A percentile compares a stretch with the other conserved stretches of the same genome.
Evolutionary conservation across 1,140 invertebrate genomes (phyloP).

Genomic region (Monomorium pharaonis): DNA sequence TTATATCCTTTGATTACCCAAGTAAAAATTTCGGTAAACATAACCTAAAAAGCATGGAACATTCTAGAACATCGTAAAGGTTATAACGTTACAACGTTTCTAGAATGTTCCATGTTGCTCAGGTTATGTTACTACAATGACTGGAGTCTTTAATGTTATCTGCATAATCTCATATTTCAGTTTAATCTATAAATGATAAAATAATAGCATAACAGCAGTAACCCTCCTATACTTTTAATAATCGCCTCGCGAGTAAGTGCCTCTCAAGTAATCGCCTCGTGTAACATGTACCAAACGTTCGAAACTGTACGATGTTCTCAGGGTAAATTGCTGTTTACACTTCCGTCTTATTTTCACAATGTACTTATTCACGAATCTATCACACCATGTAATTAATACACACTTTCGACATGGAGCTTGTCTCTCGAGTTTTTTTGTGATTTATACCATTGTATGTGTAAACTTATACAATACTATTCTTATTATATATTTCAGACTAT

Average conservation of each 20-base stretch:
- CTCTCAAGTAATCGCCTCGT: background rate
- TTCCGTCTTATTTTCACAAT: background rate
- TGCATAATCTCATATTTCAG: background rate
- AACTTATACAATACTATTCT: background rate
- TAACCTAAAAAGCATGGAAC: background rate
- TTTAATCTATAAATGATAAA: background rate
- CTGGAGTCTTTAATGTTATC: no score
- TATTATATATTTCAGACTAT: background rate
- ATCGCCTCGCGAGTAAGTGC: background rate
- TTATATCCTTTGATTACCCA: background rate
- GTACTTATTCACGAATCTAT: background rate
- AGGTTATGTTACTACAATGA: no score
- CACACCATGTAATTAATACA: background rate
- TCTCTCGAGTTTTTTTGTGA: background rate
- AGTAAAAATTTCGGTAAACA: background rate
- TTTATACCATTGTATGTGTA: background rate
- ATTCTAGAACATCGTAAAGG: no score
- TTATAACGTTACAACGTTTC: no score
- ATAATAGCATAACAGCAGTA: background rate
- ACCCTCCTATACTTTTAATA: background rate
- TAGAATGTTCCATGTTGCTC: no score
- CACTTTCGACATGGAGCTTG: background rate
- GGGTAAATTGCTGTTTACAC: background rate
- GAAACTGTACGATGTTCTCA: background rate
- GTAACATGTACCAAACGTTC: constrained; percentile 5